These are phyloP conservation scores for Andrena hattorfiana DNA, from an alignment of 2,888 invertebrate species.

Conservation along the genomic window DNA sequence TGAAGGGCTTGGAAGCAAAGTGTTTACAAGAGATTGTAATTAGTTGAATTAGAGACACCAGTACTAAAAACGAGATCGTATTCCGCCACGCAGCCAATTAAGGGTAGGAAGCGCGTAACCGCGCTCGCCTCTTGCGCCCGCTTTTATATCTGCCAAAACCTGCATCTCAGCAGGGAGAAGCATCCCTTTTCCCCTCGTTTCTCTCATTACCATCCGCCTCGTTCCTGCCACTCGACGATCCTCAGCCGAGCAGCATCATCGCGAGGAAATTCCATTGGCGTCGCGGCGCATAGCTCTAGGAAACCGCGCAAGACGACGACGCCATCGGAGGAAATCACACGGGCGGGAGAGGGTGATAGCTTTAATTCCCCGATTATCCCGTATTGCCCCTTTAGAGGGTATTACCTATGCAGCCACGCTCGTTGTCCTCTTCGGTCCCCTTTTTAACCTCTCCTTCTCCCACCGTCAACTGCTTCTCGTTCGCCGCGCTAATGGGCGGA, in stretches of 20 bases:
- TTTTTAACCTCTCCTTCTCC: not conserved
- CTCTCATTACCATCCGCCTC: no score
- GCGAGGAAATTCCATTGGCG: conserved; percentile 33
- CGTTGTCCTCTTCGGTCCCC: conserved; percentile 15
- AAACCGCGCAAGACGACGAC: conserved; percentile 34
- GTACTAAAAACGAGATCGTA: no score
- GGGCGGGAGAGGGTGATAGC: conserved; percentile 72
- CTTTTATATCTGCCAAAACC: no score
- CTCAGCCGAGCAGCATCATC: conserved; percentile 5
- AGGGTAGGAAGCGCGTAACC: conserved; percentile 31
- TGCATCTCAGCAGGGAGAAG: no score
- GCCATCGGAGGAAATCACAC: conserved; percentile 76
- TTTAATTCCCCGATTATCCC: conserved; percentile 84
- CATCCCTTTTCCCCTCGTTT: no score
- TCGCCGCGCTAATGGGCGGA: conserved; percentile 42
- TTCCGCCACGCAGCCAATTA: conserved; percentile 43
- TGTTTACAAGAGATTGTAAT: no score
- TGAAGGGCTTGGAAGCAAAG: no score
- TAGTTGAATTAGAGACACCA: no score
- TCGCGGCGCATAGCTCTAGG: conserved; percentile 20
- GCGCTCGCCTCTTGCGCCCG: no score
- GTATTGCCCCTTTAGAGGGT: conserved; percentile 81
- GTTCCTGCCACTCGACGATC: not conserved
- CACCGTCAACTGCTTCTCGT: conserved; percentile 13
- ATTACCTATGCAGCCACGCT: conserved; percentile 72